Evolutionary conservation across 1,140 invertebrate species (phyloP), one percentile per base, ranked within the genome.

Genomic region (Orius laevigatus): DNA sequence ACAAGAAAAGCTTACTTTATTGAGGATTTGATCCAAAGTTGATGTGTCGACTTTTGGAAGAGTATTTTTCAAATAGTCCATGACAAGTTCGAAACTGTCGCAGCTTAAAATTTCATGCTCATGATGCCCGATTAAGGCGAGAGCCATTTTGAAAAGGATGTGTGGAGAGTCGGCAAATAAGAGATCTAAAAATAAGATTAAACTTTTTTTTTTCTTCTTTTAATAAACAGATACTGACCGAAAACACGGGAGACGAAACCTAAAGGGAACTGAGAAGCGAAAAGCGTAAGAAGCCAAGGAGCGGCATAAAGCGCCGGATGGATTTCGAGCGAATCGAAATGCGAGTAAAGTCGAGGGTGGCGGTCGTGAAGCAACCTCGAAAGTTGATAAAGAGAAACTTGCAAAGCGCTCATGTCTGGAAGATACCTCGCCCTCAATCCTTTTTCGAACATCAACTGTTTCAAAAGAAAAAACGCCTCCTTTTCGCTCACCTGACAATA

Each of bases 251-350:
- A 80, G 11, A 95, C 90, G 68, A 95, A 94, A 10, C 88, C 91
- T n/a, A 96, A 65, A 0, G 90, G 85, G 65, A 95, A 96, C 66
- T 94, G 90, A 14, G 91, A 94, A 11, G 91, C 89, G 68, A 95
- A 97, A 9, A 96, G 67, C 0, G 92, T 97, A 0, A 96, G 70
- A 55, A 96, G 81, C 91, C 91, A 97, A 1, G 91, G 90, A 1
- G 92, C 89, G 1, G 91, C 90, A 63, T 95, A 97, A 9, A 96
- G 66, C 0, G 89, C 91, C 0, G 91, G 90, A 1, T 82, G 80
- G 4, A 97, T 84, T 63, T 95, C 90, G 58, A 89, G 75, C 38
- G 74, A 69, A 57, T 95, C 89, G 56, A 96, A 78, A 66, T 93
- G 90, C 18, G 78, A 73, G 62, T 95, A 89, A 35, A 97, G 68